phyloP scores from a whole-genome alignment of 2,113 vertebrate species.

The Marmota monax region DNA sequence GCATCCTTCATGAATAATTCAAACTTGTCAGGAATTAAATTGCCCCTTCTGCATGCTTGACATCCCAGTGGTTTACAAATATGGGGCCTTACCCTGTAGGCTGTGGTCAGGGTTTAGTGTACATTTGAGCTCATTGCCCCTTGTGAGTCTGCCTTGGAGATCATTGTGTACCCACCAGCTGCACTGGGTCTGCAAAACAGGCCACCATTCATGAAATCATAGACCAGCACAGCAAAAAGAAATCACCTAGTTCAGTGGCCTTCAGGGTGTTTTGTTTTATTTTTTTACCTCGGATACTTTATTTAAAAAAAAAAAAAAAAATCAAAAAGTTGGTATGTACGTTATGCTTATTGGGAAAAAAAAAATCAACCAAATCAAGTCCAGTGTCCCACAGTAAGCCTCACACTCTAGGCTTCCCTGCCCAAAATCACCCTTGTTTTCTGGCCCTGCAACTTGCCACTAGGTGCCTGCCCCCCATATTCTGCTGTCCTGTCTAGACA shows the following conservation, averaged over 20 bases:
- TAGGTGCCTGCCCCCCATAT: background rate
- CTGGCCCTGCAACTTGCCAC: background rate
- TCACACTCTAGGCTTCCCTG: background rate
- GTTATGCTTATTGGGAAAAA: background rate
- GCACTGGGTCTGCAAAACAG: slow-evolving; percentile 9
- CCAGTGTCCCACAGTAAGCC: background rate
- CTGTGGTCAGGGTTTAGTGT: background rate
- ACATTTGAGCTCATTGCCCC: background rate
- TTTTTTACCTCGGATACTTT: slow-evolving; percentile 9
- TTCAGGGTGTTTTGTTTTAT: background rate
- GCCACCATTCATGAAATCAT: background rate
- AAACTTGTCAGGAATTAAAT: background rate
- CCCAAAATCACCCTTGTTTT: background rate
- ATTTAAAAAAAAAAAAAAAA: background rate
- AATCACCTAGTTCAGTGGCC: background rate
- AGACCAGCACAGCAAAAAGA: background rate
- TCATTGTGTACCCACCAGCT: background rate
- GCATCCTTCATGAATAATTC: background rate
- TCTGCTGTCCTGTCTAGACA: background rate
- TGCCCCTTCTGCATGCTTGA: background rate
- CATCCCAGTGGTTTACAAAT: background rate
- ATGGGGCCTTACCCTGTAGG: background rate
- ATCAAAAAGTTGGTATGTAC: background rate
- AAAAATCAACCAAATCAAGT: background rate
- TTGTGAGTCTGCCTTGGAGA: background rate